Conservation (phyloP, 2,113 vertebrate species). For the Ochotona princeps region DNA sequence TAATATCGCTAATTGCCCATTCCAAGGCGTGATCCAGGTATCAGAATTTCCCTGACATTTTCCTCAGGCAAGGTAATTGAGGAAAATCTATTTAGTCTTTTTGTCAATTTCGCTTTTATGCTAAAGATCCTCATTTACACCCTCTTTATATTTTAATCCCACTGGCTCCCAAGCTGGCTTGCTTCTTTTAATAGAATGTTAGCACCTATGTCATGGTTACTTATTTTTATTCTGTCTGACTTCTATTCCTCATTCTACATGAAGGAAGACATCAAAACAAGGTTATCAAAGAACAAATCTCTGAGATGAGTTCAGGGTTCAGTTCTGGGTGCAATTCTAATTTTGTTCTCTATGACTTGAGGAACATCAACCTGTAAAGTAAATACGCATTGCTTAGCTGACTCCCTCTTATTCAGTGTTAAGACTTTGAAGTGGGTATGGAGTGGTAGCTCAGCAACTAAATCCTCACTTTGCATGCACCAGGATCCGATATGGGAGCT, state of each 20-base stretch:
- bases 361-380: not conserved
- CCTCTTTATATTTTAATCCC: not conserved
- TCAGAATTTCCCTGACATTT: slow-evolving; percentile 66
- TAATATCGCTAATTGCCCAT: slow-evolving; percentile 60
- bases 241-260: not conserved
- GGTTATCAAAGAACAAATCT: not conserved
- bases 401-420: no score
- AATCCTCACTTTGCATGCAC: no score
- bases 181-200: slow-evolving; percentile 17
- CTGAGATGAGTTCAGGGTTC: not conserved
- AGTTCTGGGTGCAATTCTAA: not conserved
- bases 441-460: no score
- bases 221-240: not conserved
- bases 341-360: not conserved
- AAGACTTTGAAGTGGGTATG: no score
- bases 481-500: no score
- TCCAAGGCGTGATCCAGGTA: slow-evolving; percentile 31
- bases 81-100: slow-evolving; percentile 44
- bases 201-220: slow-evolving; percentile 8
- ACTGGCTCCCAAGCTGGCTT: slow-evolving; percentile 25
- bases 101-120: slow-evolving; percentile 40
- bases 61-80: slow-evolving; percentile 55
- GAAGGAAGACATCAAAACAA: not conserved
- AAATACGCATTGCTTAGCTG: not conserved
- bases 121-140: slow-evolving; percentile 41